Base-by-base conservation (phyloP, 2,113 vertebrate species). In the Tonatia bakeri region DNA sequence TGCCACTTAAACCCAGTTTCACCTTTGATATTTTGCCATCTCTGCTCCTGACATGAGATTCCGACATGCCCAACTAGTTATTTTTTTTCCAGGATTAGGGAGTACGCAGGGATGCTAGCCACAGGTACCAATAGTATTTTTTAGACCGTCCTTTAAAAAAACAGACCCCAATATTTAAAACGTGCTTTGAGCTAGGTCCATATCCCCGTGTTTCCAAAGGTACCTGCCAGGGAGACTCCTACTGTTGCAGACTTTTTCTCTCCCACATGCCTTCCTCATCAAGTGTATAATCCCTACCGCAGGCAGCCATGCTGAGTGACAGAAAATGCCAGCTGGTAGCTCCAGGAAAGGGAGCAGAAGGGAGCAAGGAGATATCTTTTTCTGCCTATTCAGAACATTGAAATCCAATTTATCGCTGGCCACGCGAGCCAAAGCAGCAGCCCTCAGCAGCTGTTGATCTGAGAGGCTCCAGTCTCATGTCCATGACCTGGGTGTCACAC, bases 321-420 rank as follows among this genome's bases (percentile, higher is more conserved):
- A 73, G 52, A 33, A 96, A 59, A 31, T 31, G 54, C 90, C 96
- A 97, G 97, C 69, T 88, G 69, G 76, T 38, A 54, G 81, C 54
- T 69, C 75, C 54, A 70, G 70, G 47, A 56, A 50, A 91, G 86
- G 64, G 86, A 93, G 36, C 77, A 76, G 80, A 88, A 84, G 20
- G 82, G 79, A 95, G 80, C 81, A 94, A 92, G 89, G 87, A 85
- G 85, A 61, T 94, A 94, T 94, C 92, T 93, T 97, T 96, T 97
- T 97, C 94, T 0, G 90, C 76, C 93, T 96, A 31, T 96, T 94
- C 94, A 96, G 96, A 97, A 85, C 91, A 96, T 65, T 96, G 83
- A 94, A 96, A 93, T 95, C 75, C 91, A 86, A 91, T 95, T 97
- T 94, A 87, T 89, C 4, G 0, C 81, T 45, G 43, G 91, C 72